phyloP scores from a whole-genome alignment of 2,888 invertebrate species.

The Drosophila basisetae region DNA sequence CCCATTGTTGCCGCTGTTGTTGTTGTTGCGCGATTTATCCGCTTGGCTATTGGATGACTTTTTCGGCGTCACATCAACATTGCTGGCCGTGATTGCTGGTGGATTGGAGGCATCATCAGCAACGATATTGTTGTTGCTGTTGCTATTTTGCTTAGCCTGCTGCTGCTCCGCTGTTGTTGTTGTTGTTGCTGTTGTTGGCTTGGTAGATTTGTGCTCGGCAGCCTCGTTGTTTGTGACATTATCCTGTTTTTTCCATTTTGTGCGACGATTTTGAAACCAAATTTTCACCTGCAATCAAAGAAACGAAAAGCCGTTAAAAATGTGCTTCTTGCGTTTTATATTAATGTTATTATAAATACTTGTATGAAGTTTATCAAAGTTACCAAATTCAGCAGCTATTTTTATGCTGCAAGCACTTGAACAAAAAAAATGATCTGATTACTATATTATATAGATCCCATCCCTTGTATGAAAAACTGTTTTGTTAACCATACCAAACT shows the following conservation, averaged over 20 bases:
- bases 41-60: slow-evolving; percentile 54
- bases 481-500: not conserved
- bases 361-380: not conserved
- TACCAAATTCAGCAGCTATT: not conserved
- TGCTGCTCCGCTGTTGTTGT: not conserved
- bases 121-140: slow-evolving; percentile 34
- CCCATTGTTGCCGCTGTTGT: slow-evolving; percentile 41
- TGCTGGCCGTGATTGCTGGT: slow-evolving; percentile 28
- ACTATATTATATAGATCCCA: not conserved
- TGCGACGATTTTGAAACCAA: slow-evolving; percentile 85
- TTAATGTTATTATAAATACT: not conserved
- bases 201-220: slow-evolving; percentile 86
- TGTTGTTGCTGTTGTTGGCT: slow-evolving; percentile 31
- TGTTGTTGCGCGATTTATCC: slow-evolving; percentile 52
- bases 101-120: slow-evolving; percentile 33
- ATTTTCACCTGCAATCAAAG: slow-evolving; percentile 83
- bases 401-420: not conserved
- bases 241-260: slow-evolving; percentile 94
- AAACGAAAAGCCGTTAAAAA: not conserved
- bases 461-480: no score
- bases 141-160: slow-evolving; percentile 11
- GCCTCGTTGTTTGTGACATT: slow-evolving; percentile 95
- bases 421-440: not conserved
- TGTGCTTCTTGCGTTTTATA: not conserved
- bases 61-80: slow-evolving; percentile 41